Percentiles rank a stretch among this genome's conserved stretches.
Evolutionary conservation across 2,888 invertebrate species (phyloP).

Genomic region (Phengaris alcon): DNA sequence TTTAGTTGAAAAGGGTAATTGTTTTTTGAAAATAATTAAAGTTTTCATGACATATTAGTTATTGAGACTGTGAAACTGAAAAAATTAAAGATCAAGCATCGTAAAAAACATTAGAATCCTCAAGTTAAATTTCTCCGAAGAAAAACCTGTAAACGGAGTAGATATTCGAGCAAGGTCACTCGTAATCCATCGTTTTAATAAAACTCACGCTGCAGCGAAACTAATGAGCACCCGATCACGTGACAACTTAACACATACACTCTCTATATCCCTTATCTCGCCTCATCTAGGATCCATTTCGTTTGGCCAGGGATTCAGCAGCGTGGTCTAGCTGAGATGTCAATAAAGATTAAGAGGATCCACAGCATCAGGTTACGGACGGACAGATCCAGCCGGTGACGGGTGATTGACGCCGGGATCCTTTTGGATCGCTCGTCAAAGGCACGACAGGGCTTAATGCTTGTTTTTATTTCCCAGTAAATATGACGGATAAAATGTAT

Average conservation of each 20-base stretch:
- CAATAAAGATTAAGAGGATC: conserved; percentile 52
- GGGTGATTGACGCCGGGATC: conserved; percentile 45
- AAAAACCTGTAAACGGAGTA: conserved; percentile 42
- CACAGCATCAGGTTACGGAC: conserved; percentile 48
- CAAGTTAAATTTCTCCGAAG: background rate
- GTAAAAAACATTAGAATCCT: background rate
- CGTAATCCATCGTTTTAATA: conserved; percentile 45
- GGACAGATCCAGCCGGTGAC: conserved; percentile 47
- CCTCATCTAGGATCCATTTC: conserved; percentile 38
- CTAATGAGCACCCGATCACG: conserved; percentile 53
- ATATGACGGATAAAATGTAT: background rate
- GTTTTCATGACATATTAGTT: background rate
- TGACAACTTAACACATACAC: conserved; percentile 36
- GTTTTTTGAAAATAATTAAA: background rate
- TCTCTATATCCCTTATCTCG: conserved; percentile 31
- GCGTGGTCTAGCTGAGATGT: conserved; percentile 40
- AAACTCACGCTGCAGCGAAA: conserved; percentile 48
- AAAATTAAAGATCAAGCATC: background rate
- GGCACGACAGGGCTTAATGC: conserved; percentile 19
- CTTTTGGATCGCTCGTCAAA: conserved; percentile 38
- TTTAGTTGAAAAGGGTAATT: background rate
- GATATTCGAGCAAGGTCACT: conserved; percentile 3
- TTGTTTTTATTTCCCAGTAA: conserved; percentile 9
- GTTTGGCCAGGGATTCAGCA: background rate
- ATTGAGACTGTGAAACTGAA: background rate